Evolutionary conservation across 1,140 invertebrate genomes (phyloP), one percentile per base, ranked within the genome.

Genomic region (Idris sp.): DNA sequence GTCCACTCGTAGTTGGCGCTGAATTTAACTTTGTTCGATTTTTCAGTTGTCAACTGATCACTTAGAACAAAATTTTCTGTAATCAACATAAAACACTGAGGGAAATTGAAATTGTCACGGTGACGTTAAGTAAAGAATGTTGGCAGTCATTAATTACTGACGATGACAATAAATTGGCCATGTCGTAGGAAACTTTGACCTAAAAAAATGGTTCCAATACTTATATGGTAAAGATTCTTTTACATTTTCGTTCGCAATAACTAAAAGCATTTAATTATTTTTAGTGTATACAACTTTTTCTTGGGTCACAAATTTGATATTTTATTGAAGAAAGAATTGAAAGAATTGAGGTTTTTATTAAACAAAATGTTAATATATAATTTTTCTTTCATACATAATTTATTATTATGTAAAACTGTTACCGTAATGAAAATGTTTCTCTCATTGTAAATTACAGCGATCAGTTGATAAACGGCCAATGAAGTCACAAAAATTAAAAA

Each of bases 141-240:
- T 48, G 30, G 0, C 13, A 25, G 30, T 28, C 31, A 59, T 51
- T 64, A 18, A 26, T 64, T 53, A 51, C 35, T 22, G 40, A 53
- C 30, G n/a, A 36, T 28, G 59, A 64, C 59, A 53, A 64, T 64
- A 53, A 64, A 43, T 53, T 43, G 3, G 31, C 22, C 11, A 33
- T 28, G 11, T 19, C 7, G 7, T 14, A 7, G 11, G 3, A 10
- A 18, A 31, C 31, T 49, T 30, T 36, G 9, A 46, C 19, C 2
- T 6, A 22, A 4, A n/a, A n/a, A n/a, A n/a, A n/a, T n/a, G n/a
- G n/a, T n/a, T n/a, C n/a, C n/a, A n/a, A n/a, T n/a, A n/a, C n/a
- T n/a, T n/a, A n/a, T n/a, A n/a, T n/a, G n/a, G n/a, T n/a, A n/a
- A n/a, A n/a, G n/a, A n/a, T n/a, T n/a, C n/a, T n/a, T n/a, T n/a